Evolutionary conservation across 23 tunicate genomes (phyloP).

Genomic region (Corella eumyota): DNA sequence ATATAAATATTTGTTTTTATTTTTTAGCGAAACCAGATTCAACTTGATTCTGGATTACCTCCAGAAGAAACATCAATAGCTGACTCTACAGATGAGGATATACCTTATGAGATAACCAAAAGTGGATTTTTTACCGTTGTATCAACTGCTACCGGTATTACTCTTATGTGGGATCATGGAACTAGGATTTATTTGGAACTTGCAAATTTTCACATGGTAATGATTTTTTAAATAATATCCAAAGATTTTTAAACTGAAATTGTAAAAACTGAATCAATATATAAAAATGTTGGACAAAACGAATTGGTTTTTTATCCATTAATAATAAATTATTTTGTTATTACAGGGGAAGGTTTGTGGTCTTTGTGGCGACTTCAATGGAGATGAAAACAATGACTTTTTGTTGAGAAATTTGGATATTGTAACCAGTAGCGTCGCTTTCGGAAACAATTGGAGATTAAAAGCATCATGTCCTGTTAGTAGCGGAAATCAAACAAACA

Average conservation of each 20-base stretch:
- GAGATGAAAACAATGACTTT: constrained; percentile 39
- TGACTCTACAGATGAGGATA: constrained; percentile 7
- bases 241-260: too few relatives aligned
- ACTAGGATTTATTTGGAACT: constrained; percentile 56
- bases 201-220: constrained; percentile 21
- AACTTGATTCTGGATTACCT: constrained; percentile 15
- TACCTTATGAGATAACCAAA: constrained; percentile 30
- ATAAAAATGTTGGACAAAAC: too few relatives aligned
- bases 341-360: constrained; percentile 52
- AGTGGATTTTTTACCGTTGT: constrained; percentile 45
- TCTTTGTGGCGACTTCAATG: constrained; percentile 55
- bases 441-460: constrained; percentile 64
- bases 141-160: constrained; percentile 42
- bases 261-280: too few relatives aligned
- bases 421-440: constrained; percentile 12
- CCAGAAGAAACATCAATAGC: constrained; percentile 14
- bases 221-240: too few relatives aligned
- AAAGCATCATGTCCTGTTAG: constrained; percentile 25
- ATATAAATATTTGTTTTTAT: too few relatives aligned
- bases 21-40: constrained; percentile 21
- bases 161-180: constrained; percentile 56
- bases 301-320: too few relatives aligned
- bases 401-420: constrained; percentile 24
- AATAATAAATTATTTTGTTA: too few relatives aligned
- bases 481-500: not conserved